Percentiles rank a stretch among this genome's conserved stretches.
Evolutionary conservation across 2,888 invertebrate genomes (phyloP).

Genomic region (Acleris sparsana): DNA sequence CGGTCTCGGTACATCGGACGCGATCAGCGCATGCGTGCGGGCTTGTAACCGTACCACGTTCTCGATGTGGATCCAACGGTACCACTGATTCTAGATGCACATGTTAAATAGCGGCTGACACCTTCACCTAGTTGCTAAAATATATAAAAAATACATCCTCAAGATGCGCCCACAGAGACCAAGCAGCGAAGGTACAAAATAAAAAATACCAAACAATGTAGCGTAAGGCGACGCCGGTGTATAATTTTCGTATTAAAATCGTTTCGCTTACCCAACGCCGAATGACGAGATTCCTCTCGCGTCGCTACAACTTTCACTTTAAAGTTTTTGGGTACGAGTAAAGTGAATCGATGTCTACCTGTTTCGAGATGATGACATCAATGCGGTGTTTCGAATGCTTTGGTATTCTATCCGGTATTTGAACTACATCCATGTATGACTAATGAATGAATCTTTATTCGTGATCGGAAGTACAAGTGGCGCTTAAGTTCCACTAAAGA

Average conservation of each 20-base stretch:
- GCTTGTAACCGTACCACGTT: constrained; percentile 62
- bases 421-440: background rate
- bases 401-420: constrained; percentile 15
- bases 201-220: constrained; percentile 18
- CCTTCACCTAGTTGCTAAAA: constrained; percentile 46
- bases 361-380: constrained; percentile 44
- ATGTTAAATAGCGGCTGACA: constrained; percentile 50
- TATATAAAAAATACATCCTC: constrained; percentile 15
- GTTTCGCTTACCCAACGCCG: constrained; percentile 72
- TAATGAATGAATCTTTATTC: no score
- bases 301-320: constrained; percentile 76
- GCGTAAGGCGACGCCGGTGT: constrained; percentile 44
- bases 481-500: no score
- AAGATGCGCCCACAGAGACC: constrained; percentile 1
- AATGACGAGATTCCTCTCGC: constrained; percentile 71
- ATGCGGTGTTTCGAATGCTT: constrained; percentile 29
- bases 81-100: constrained; percentile 61
- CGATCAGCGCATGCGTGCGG: constrained; percentile 48
- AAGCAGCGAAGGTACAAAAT: background rate
- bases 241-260: constrained; percentile 65
- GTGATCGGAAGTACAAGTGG: no score
- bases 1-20: constrained; percentile 41
- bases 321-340: constrained; percentile 66
- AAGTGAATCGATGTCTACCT: constrained; percentile 44
- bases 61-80: constrained; percentile 73